Base-by-base conservation (phyloP, 2,113 vertebrate genomes). In the Lepisosteus osseus region DNA sequence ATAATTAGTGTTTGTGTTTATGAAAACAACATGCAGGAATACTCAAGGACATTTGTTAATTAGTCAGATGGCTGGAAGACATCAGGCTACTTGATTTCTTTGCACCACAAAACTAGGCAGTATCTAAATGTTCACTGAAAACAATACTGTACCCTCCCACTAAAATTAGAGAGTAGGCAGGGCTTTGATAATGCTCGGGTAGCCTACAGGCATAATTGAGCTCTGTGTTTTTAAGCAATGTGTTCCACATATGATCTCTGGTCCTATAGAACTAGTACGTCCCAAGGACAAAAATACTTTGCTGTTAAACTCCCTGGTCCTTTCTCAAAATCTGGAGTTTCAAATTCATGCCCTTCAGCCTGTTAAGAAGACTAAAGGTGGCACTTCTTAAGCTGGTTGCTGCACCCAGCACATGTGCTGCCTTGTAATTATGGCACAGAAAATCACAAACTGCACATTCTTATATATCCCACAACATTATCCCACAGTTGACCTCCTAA, bases 351-450 rank as follows among this genome's bases (percentile, higher is more conserved):
- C 56, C 11, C n/a, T n/a, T 59, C n/a, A 11, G 17, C 7, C 14
- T 8, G 47, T 3, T 80, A 80, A 82, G 80, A 74, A 80, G 74
- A 80, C 72, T 76, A 82, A 73, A 74, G 72, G 77, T 70, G 69
- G 78, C 68, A 79, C 65, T 67, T 54, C 68, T 71, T 73, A 70
- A 72, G 17, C 67, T 73, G 75, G 68, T 42, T 62, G 83, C 70
- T 77, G 64, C 72, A 62, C 29, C 57, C 69, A 69, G 76, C 76
- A 70, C 4, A 54, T 63, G 4, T 12, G 72, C 77, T 72, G 72
- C 73, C 80, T 82, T 80, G 83, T 87, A 89, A 88, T 90, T 92
- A 90, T 75, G 78, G 78, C 84, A 77, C 81, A 69, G 72, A 62
- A 82, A 79, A 84, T 78, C 76, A 75, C 76, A 69, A 40, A 77